Percentiles rank a stretch among this genome's conserved stretches.
Conservation (phyloP, 2,113 vertebrate species). For the Tragelaphus scriptus region DNA sequence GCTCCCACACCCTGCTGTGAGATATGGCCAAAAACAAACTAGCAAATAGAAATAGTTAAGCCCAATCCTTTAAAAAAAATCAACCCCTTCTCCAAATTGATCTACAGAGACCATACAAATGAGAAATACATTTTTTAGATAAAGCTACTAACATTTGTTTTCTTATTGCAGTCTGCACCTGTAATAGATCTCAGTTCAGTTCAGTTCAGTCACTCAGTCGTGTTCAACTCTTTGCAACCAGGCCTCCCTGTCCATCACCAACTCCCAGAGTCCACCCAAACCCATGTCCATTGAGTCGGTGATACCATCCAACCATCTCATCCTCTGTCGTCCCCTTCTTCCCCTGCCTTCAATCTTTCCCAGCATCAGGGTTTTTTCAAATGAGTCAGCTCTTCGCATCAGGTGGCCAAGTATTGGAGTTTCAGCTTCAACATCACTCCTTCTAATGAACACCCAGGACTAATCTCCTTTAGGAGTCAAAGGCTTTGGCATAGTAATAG, state of each 20-base stretch:
- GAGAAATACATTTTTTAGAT: background rate
- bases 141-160: background rate
- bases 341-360: no score
- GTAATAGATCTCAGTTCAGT: background rate
- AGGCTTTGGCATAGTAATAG: no score
- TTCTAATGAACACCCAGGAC: no score
- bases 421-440: no score
- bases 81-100: background rate
- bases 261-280: no score
- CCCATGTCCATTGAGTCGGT: fast-evolving
- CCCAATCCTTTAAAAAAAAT: background rate
- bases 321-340: no score
- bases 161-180: background rate
- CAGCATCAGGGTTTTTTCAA: no score
- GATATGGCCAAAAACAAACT: background rate
- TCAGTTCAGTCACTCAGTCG: background rate
- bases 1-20: background rate
- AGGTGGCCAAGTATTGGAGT: no score
- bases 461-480: no score
- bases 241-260: no score
- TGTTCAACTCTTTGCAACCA: background rate
- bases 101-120: background rate
- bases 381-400: no score
- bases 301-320: no score
- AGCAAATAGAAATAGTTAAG: background rate